These are phyloP conservation scores for Baronia brevicornis DNA, from an alignment of 2,888 invertebrate genomes.

Conservation along the genomic window DNA sequence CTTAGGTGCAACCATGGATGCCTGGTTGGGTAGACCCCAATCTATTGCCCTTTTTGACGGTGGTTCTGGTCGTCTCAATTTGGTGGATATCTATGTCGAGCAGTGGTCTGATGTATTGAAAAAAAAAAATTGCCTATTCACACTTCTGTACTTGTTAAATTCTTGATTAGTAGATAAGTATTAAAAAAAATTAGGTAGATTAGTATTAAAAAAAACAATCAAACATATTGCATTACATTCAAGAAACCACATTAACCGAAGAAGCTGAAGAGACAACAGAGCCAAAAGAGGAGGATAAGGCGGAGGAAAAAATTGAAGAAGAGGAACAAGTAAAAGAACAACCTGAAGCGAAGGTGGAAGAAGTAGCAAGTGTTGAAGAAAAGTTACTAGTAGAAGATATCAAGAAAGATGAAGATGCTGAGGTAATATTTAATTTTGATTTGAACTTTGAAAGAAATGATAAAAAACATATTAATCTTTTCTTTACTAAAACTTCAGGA, in stretches of 20 bases:
- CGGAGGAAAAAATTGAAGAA: slow-evolving; percentile 15
- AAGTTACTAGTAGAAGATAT: slow-evolving; percentile 24
- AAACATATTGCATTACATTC: too few species aligned
- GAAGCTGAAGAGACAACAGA: slow-evolving; percentile 10
- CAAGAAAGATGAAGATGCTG: slow-evolving; percentile 47
- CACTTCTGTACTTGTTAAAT: too few species aligned
- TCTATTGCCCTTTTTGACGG: too few species aligned
- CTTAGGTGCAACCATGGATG: too few species aligned
- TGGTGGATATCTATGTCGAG: too few species aligned
- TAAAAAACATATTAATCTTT: background rate
- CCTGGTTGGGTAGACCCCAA: too few species aligned
- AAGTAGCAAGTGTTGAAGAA: slow-evolving; percentile 20
- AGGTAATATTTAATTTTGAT: slow-evolving; percentile 26
- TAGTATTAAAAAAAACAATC: too few species aligned
- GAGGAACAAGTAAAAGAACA: slow-evolving; percentile 27
- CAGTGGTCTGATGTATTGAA: too few species aligned
- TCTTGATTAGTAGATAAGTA: too few species aligned
- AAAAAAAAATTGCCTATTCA: too few species aligned
- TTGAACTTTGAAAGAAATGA: background rate
- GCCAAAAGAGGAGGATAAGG: slow-evolving; percentile 17
- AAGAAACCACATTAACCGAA: slow-evolving; percentile 8
- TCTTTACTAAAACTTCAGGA: slow-evolving; percentile 34
- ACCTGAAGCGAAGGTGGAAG: slow-evolving; percentile 19
- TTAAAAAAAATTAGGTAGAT: too few species aligned
- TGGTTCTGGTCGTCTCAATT: too few species aligned